Conservation (phyloP, 2,888 invertebrate genomes). For the Epirrita christyi region DNA sequence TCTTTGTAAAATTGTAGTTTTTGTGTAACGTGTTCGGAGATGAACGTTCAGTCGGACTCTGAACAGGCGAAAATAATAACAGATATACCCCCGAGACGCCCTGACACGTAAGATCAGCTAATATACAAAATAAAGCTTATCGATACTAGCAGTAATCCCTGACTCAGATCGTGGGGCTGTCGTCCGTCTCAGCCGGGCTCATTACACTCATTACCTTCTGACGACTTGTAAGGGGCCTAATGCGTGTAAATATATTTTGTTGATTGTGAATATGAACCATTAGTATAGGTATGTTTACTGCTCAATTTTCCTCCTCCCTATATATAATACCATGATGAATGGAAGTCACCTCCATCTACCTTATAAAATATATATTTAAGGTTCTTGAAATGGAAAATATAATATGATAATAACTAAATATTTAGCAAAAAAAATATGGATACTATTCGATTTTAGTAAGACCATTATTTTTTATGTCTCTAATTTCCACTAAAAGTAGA, state of each 20-base stretch:
- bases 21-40: not conserved
- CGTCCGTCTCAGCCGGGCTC: constrained; percentile 49
- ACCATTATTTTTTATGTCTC: too few species aligned
- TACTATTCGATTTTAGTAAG: too few species aligned
- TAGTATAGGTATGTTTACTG: too few species aligned
- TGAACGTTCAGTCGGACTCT: not conserved
- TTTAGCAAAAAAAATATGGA: too few species aligned
- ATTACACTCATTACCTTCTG: constrained; percentile 57
- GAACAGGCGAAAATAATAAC: constrained; percentile 27
- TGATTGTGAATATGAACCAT: too few species aligned
- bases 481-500: too few species aligned
- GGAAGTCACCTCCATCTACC: not conserved
- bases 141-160: constrained; percentile 60
- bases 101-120: constrained; percentile 45
- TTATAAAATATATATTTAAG: not conserved
- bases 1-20: too few species aligned
- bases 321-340: too few species aligned
- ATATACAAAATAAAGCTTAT: constrained; percentile 64
- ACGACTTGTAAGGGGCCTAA: constrained; percentile 53
- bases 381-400: not conserved
- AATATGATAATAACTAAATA: not conserved
- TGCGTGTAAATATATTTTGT: constrained; percentile 42
- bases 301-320: too few species aligned
- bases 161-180: constrained; percentile 47
- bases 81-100: constrained; percentile 16